phyloP scores from a whole-genome alignment of 2,113 vertebrate species.

The Thalassoma bifasciatum region DNA sequence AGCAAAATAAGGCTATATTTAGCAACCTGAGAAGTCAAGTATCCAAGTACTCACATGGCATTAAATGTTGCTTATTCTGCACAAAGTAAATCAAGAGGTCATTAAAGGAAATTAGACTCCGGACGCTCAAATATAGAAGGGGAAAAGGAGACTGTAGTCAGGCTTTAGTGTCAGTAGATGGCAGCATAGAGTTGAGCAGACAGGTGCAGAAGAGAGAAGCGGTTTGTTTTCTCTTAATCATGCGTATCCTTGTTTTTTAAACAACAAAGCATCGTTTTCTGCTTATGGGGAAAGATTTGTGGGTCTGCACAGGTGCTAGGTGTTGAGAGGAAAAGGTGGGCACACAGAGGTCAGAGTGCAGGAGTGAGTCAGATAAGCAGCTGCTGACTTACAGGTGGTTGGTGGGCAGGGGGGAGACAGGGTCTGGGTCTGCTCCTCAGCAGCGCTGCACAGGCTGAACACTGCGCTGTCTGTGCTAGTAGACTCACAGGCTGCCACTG shows the following conservation, averaged over 20 bases:
- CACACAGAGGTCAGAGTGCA: conserved; percentile 18
- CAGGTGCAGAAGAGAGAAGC: neutral
- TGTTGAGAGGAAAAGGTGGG: neutral
- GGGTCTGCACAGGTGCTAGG: neutral
- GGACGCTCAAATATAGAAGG: neutral
- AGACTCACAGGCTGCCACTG: conserved; percentile 60
- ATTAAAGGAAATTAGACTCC: neutral
- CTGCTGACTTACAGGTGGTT: conserved; percentile 75
- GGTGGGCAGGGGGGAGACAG: conserved; percentile 55
- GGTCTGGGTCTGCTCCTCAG: conserved; percentile 63
- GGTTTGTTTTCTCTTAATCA: neutral
- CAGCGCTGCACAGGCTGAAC: conserved; percentile 72
- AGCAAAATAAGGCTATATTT: conserved; percentile 1
- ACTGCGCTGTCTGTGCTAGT: conserved; percentile 73
- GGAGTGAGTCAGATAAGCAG: conserved; percentile 4
- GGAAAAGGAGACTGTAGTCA: conserved; percentile 11
- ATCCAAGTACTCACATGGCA: neutral
- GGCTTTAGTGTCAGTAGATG: conserved; percentile 53
- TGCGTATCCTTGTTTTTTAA: too few species aligned
- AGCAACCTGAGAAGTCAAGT: neutral
- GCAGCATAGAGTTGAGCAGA: conserved; percentile 45
- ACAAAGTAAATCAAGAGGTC: neutral
- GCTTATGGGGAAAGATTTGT: neutral
- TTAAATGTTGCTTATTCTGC: conserved; percentile 3
- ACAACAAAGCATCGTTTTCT: neutral